Evolutionary conservation across 2,888 invertebrate species (phyloP).

Genomic region (Physocephala rufipes): DNA sequence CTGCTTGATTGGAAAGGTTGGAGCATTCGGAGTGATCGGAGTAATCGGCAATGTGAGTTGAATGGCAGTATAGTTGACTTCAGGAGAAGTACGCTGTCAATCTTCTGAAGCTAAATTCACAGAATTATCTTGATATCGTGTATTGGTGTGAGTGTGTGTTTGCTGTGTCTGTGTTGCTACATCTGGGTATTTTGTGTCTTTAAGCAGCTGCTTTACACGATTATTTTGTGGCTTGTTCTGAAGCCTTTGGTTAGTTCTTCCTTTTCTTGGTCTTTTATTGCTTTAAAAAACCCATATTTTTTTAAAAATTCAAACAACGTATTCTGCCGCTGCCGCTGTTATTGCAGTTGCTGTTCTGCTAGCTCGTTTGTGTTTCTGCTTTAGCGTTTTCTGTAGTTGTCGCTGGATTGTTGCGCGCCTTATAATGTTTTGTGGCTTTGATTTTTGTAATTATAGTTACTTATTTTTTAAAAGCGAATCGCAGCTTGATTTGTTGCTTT

Average conservation of each 20-base stretch:
- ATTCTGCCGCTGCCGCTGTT: slow-evolving; percentile 5
- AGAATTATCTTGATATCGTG: no score
- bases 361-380: neutral
- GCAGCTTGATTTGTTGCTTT: neutral
- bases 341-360: neutral
- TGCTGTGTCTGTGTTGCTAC: no score
- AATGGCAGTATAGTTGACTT: no score
- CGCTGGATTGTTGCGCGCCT: no score
- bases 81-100: no score
- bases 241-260: neutral
- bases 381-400: neutral
- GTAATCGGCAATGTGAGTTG: no score
- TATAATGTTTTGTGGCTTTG: no score
- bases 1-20: neutral
- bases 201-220: neutral
- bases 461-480: neutral
- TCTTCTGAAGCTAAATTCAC: no score
- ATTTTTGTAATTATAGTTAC: neutral
- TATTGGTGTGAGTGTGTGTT: no score
- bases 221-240: neutral
- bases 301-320: slow-evolving; percentile 20
- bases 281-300: slow-evolving; percentile 4
- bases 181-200: no score
- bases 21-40: no score
- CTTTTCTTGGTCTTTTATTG: neutral